A percentile compares a stretch with the other conserved stretches of the same genome.
Conservation (phyloP, 2,113 vertebrate genomes). For the Neofelis nebulosa region DNA sequence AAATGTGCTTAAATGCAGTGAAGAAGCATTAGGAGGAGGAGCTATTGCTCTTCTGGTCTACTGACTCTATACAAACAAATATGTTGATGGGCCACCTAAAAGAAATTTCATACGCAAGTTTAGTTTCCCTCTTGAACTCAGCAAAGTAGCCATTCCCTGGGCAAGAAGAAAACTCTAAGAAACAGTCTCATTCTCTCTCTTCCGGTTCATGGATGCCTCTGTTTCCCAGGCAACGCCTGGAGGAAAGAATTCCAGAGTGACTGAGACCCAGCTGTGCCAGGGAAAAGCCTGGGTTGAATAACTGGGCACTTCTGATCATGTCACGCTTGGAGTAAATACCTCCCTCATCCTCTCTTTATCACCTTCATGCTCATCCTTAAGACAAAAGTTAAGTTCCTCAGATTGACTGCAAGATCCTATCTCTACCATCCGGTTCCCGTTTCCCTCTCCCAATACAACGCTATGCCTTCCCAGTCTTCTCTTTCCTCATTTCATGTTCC, state of each 20-base stretch:
- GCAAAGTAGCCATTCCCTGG: neutral
- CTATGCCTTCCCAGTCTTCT: neutral
- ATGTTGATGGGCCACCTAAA: neutral
- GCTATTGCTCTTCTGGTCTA: neutral
- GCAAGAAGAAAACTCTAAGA: neutral
- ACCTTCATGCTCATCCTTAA: neutral
- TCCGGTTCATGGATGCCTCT: neutral
- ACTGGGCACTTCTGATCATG: neutral
- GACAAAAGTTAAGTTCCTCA: neutral
- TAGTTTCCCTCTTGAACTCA: neutral
- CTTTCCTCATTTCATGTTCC: no score
- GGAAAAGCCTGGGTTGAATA: neutral
- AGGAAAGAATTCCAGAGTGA: neutral
- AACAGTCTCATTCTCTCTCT: neutral
- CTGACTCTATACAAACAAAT: constrained; percentile 22
- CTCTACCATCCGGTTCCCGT: neutral
- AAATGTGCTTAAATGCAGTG: neutral
- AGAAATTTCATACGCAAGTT: neutral
- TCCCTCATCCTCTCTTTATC: neutral
- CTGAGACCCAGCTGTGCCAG: neutral
- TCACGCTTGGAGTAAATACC: neutral
- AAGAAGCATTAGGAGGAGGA: neutral
- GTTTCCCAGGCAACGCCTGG: neutral
- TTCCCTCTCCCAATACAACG: neutral
- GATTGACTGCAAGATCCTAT: neutral